Percentiles rank a stretch among this genome's conserved stretches.
Evolutionary conservation across 2,888 invertebrate genomes (phyloP).

Genomic region (Drosophila melanosoma): DNA sequence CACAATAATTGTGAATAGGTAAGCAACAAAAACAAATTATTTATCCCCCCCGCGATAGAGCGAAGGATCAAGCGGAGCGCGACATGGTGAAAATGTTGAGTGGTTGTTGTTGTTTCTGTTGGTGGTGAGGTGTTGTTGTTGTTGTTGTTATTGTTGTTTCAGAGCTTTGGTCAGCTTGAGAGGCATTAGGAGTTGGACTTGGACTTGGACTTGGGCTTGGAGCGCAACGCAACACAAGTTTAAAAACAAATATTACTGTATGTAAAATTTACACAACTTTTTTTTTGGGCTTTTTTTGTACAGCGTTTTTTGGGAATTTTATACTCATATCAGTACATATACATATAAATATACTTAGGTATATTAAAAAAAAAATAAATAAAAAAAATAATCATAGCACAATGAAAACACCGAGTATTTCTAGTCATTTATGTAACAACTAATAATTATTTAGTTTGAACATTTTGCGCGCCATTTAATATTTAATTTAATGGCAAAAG

Average conservation of each 20-base stretch:
- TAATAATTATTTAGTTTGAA: constrained; percentile 55
- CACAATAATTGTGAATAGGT: constrained; percentile 35
- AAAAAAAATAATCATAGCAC: constrained; percentile 49
- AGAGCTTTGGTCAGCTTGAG: constrained; percentile 40
- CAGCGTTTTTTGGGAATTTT: constrained; percentile 52
- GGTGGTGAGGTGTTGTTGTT: constrained; percentile 22
- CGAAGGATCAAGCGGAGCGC: constrained; percentile 66
- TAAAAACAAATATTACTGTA: constrained; percentile 42
- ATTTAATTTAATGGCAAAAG: background rate
- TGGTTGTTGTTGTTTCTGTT: constrained; percentile 11
- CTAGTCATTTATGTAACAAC: constrained; percentile 26
- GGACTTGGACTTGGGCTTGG: constrained; percentile 39
- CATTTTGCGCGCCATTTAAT: constrained; percentile 52
- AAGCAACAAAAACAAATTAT: constrained; percentile 32
- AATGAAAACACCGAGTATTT: constrained; percentile 66
- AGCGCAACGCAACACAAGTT: constrained; percentile 51
- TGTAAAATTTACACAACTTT: constrained; percentile 62
- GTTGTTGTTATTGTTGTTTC: constrained; percentile 42
- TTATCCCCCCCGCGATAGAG: constrained; percentile 52
- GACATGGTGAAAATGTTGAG: constrained; percentile 47
- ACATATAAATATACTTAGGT: constrained; percentile 34
- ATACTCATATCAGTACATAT: constrained; percentile 36
- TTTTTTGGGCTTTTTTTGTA: constrained; percentile 54
- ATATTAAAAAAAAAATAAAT: constrained; percentile 21
- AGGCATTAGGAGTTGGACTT: constrained; percentile 25